phyloP scores from a whole-genome alignment of 1,140 invertebrate genomes.

The Tribolium madens region DNA sequence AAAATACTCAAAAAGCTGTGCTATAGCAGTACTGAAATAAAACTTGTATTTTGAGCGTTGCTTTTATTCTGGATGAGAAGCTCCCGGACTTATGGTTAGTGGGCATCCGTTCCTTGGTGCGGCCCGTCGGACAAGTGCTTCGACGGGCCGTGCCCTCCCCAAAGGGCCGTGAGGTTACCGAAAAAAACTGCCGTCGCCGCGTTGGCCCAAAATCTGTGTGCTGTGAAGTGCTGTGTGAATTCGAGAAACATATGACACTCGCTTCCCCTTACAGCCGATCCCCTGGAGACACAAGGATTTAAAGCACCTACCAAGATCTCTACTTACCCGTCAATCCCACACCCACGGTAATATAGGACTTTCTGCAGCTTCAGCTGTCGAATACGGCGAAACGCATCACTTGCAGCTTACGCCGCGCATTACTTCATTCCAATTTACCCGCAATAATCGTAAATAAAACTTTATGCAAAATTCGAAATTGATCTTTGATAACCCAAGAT shows the following conservation, averaged over 20 bases:
- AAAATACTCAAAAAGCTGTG: slow-evolving; percentile 67
- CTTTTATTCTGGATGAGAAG: slow-evolving; percentile 63
- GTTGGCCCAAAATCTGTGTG: slow-evolving; percentile 18
- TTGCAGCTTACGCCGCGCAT: not conserved
- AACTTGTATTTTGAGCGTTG: slow-evolving; percentile 66
- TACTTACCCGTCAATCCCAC: slow-evolving; percentile 23
- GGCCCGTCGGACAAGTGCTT: slow-evolving; percentile 52
- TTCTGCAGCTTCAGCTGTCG: slow-evolving; percentile 32
- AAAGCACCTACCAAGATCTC: slow-evolving; percentile 31
- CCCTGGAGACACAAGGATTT: slow-evolving; percentile 32
- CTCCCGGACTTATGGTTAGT: slow-evolving; percentile 61
- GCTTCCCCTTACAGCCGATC: slow-evolving; percentile 20
- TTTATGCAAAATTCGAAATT: slow-evolving; percentile 9
- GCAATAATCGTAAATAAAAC: not conserved
- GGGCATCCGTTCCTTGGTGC: slow-evolving; percentile 61
- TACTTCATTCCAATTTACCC: not conserved
- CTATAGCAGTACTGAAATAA: slow-evolving; percentile 66
- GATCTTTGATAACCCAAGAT: slow-evolving; percentile 1
- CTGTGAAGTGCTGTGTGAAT: slow-evolving; percentile 29
- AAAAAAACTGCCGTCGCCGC: not conserved
- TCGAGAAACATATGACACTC: slow-evolving; percentile 11
- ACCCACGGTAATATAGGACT: slow-evolving; percentile 35
- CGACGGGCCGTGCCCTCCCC: slow-evolving; percentile 46
- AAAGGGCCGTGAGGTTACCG: slow-evolving; percentile 3
- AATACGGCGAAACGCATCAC: slow-evolving; percentile 28